Percentiles rank a stretch among this genome's conserved stretches.
Evolutionary conservation across 1,140 invertebrate species (phyloP).

Genomic region (Ctenoplectra terminalis): DNA sequence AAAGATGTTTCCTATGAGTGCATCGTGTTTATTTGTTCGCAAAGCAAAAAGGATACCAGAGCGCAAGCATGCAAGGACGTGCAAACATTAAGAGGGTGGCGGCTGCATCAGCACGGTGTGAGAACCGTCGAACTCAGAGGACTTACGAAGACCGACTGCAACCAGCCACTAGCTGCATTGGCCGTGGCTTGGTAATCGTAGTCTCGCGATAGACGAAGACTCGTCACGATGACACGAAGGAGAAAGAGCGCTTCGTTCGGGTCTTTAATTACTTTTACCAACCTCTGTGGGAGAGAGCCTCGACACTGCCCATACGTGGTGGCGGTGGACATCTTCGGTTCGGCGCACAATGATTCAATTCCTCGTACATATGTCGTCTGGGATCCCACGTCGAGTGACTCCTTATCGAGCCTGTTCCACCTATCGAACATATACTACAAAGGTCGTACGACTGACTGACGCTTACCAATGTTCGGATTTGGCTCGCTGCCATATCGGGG

Average conservation of each 20-base stretch:
- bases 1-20: constrained; percentile 36
- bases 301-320: constrained; percentile 80
- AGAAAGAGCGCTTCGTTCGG: constrained; percentile 51
- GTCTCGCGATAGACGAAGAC: constrained; percentile 53
- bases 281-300: constrained; percentile 81
- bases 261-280: constrained; percentile 72
- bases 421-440: constrained; percentile 83
- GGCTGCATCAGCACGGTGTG: constrained; percentile 22
- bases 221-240: constrained; percentile 41
- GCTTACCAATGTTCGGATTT: constrained; percentile 76
- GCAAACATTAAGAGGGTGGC: constrained; percentile 65
- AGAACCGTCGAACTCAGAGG: constrained; percentile 29
- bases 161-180: constrained; percentile 62
- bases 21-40: constrained; percentile 60
- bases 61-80: constrained; percentile 71
- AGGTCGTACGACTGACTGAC: constrained; percentile 78
- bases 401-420: constrained; percentile 82
- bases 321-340: constrained; percentile 84
- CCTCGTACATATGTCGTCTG: constrained; percentile 93
- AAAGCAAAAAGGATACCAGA: constrained; percentile 51
- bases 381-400: constrained; percentile 94
- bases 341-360: constrained; percentile 86
- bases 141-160: constrained; percentile 63
- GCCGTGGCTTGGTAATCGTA: constrained; percentile 52
- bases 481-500: constrained; percentile 44